Base-by-base conservation (phyloP, 2,888 invertebrate species). In the Acanthococcus lagerstroemiae region DNA sequence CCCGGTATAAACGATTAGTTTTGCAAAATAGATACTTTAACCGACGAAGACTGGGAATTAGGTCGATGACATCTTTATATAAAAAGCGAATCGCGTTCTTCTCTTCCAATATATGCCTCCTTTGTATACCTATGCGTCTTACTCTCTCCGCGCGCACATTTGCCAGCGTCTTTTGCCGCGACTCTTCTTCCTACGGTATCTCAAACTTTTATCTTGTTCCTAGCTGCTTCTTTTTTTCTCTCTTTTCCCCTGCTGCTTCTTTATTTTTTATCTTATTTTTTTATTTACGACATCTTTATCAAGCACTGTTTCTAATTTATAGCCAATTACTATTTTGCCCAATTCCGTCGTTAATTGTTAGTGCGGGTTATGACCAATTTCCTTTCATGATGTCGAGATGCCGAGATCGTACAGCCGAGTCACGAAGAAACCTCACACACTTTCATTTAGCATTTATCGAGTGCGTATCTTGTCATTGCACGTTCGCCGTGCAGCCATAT, bases 11-110 rank as follows among this genome's bases (percentile, higher is more conserved):
- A 61, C 61, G 61, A 61, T 61, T 61, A 61, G 61, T 61, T 61
- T 61, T 61, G 61, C 61, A 61, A 61, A 61, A 61, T 61, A 61
- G 61, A 50, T 61, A 50, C 52, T 52, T 55, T 52, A 61, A 52
- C 61, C 50, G 61, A 22, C 30, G 44, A 61, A 61, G 50, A 61
- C 61, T 55, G 52, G 52, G 61, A 61, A 61, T 61, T 61, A 61
- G 61, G 61, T 61, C 61, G 61, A 61, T 61, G 61, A 61, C 61
- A 61, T 61, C 61, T 61, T 61, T 50, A 61, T 61, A 61, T 21
- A 61, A 21, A 61, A 52, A 58, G 52, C 52, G 37, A 61, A 61
- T 52, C 52, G 61, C 61, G 61, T 50, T 50, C 61, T 50, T 21
- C 52, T 24, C 50, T 58, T 48, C 15, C 46, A 52, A 25, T 60